Conservation (phyloP, 2,113 vertebrate species). For the Megaceryle maxima region DNA sequence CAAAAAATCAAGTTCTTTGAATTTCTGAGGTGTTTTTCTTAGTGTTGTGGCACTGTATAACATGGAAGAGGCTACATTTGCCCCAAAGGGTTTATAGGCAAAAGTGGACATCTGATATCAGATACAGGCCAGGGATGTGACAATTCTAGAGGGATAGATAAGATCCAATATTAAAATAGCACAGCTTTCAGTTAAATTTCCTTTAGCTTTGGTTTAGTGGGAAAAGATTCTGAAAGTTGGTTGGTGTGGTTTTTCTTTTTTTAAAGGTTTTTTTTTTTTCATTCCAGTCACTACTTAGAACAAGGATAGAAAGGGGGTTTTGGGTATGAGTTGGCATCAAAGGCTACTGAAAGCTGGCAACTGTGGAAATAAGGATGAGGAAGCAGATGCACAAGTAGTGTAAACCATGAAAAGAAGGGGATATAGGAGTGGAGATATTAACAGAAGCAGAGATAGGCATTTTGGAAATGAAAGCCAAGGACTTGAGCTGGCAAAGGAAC, state of each 20-base stretch:
- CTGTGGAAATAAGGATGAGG: not conserved
- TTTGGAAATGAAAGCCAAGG: slow-evolving; percentile 27
- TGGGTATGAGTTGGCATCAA: not conserved
- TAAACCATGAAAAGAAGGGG: slow-evolving; percentile 2
- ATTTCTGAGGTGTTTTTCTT: not conserved
- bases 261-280: not conserved
- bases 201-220: slow-evolving; percentile 39
- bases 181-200: slow-evolving; percentile 39
- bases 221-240: slow-evolving; percentile 14
- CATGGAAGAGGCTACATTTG: not conserved
- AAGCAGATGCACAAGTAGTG: not conserved
- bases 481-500: slow-evolving; percentile 30
- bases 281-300: not conserved
- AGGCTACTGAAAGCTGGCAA: not conserved
- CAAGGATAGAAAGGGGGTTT: not conserved
- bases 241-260: too few species aligned
- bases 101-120: slow-evolving; percentile 2
- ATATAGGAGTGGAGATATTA: not conserved
- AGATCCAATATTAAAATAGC: slow-evolving; percentile 46
- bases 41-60: not conserved
- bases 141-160: slow-evolving; percentile 18
- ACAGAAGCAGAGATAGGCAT: slow-evolving; percentile 10
- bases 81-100: not conserved
- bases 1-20: slow-evolving; percentile 2
- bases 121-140: slow-evolving; percentile 8